phyloP scores from a whole-genome alignment of 1,140 invertebrate species.

The Riptortus pedestris region DNA sequence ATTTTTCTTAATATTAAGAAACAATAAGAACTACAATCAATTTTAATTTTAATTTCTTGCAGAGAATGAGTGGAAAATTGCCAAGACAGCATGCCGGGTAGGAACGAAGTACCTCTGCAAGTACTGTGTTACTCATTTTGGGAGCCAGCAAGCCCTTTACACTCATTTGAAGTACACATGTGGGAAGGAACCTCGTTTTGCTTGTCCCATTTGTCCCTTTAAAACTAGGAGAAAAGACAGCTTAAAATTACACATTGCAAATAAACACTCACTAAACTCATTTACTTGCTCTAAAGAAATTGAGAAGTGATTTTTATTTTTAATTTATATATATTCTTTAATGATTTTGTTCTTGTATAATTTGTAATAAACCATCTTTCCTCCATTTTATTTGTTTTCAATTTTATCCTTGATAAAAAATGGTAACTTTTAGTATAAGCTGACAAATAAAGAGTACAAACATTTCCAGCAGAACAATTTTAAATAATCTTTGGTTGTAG shows the following conservation, averaged over 20 bases:
- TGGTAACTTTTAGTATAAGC: no score
- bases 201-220: constrained; percentile 24
- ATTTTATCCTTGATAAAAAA: no score
- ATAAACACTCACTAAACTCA: background rate
- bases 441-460: no score
- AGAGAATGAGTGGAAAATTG: background rate
- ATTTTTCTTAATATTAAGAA: no score
- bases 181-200: constrained; percentile 52
- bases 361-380: no score
- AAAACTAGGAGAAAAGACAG: constrained; percentile 38
- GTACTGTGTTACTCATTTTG: constrained; percentile 64
- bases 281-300: background rate
- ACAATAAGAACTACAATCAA: no score
- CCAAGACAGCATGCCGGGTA: background rate
- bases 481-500: no score
- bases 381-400: no score
- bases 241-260: constrained; percentile 1
- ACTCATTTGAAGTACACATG: constrained; percentile 78
- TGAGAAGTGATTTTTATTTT: no score
- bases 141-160: constrained; percentile 63
- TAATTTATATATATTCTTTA: no score
- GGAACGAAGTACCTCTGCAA: constrained; percentile 41
- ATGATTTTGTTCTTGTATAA: no score
- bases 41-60: background rate
- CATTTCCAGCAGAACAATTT: no score